Conservation (phyloP, 64 coral and sea anemone species). For the Pocillopora verrucosa region DNA sequence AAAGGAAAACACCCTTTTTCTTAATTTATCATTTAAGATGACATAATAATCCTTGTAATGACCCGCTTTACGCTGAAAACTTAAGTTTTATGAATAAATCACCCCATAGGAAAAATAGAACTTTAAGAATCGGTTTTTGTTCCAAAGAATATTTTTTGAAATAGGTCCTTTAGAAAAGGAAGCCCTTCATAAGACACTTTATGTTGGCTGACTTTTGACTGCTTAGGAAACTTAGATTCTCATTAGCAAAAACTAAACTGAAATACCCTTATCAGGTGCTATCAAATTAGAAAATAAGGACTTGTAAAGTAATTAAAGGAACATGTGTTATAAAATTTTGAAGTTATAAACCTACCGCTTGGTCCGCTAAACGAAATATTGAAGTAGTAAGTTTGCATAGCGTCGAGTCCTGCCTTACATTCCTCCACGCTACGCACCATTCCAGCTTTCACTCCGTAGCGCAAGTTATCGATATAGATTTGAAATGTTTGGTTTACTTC, state of each 20-base stretch:
- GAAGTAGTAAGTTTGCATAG: constrained; percentile 54
- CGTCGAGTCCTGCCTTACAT: constrained; percentile 60
- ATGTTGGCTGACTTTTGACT: too few relatives aligned
- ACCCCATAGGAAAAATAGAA: neutral
- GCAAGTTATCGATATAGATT: constrained; percentile 64
- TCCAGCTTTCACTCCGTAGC: constrained; percentile 66
- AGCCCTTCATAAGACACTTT: too few relatives aligned
- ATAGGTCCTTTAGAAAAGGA: neutral
- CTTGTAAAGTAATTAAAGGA: neutral
- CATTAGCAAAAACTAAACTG: too few relatives aligned
- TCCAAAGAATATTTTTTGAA: neutral
- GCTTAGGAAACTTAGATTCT: too few relatives aligned
- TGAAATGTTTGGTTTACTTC: constrained; percentile 57
- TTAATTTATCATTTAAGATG: constrained; percentile 1
- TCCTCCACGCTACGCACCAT: constrained; percentile 78
- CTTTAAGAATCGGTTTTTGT: neutral
- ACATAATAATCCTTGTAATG: constrained; percentile 33
- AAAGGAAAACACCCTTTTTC: neutral
- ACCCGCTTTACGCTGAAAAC: neutral
- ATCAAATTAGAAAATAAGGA: neutral
- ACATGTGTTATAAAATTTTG: neutral
- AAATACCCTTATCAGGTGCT: neutral
- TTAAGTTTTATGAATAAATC: neutral
- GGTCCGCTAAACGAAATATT: constrained; percentile 44
- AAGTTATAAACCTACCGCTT: constrained; percentile 18